Evolutionary conservation across 2,888 invertebrate species (phyloP), one percentile per base, ranked within the genome.

Genomic region (Diadromus collaris): DNA sequence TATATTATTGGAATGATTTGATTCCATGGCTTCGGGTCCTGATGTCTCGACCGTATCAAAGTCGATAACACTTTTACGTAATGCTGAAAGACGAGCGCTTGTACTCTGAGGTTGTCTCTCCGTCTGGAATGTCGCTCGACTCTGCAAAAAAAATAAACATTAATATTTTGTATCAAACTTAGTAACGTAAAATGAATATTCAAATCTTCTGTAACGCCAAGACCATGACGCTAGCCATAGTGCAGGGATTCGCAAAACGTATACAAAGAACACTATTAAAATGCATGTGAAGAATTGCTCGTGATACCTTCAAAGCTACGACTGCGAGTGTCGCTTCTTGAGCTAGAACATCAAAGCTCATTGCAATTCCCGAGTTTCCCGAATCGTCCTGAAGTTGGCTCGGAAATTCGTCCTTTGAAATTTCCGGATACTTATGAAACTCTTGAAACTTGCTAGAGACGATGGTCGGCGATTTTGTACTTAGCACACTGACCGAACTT

Each of bases 21-120:
- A 79, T 56, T 80, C 78, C 38, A 58, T 72, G 19, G 80, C 69
- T 19, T 70, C 67, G 38, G 27, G 44, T 21, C 68, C 71, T 6
- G 82, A 76, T 1, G 83, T 77, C 63, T 90, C 90, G 0, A 87
- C 83, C 1, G 84, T 84, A 64, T 90, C 89, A 69, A 90, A 91
- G 60, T 90, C 89, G 13, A 90, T 88, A 9, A 90, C 90, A 63
- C 90, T 90, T 27, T 93, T 94, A 67, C 93, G 92, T n/a, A 95
- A 93, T 29, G 95, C 95, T 83, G 95, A 94, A 82, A 93, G 93
- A 13, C 97, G 93, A 0, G 95, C 96, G 83, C 92, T 92, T 51
- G 97, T 93, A 2, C 96, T 95, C 0, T 96, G 97, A 0, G 97
- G 97, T 16, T 96, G 92, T 74, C 97, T 92, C 89, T 95, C 95